phyloP scores from a whole-genome alignment of 2,888 invertebrate genomes.

The Diarsia dahlii region DNA sequence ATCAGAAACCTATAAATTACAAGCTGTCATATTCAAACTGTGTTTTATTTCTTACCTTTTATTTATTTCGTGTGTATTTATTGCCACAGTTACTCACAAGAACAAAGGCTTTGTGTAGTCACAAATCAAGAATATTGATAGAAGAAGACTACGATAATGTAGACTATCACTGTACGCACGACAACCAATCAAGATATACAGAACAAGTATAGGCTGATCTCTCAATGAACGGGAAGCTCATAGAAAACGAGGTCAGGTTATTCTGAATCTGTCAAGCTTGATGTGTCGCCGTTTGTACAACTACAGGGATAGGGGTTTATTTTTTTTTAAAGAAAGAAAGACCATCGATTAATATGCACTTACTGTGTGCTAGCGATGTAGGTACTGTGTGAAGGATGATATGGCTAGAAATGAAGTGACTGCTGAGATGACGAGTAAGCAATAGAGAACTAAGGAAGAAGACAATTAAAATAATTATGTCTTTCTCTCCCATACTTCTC shows the following conservation, averaged over 20 bases:
- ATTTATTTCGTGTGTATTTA: conserved; percentile 27
- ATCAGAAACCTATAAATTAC: conserved; percentile 42
- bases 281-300: neutral
- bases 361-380: neutral
- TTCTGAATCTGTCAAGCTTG: no score
- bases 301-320: neutral
- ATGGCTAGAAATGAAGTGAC: no score
- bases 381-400: no score
- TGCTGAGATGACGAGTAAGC: no score
- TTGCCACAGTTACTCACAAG: neutral
- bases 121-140: conserved; percentile 6
- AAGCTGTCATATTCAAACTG: conserved; percentile 11
- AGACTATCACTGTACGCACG: neutral
- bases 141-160: neutral
- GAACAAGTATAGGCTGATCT: no score
- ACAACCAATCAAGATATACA: no score
- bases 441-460: no score
- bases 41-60: conserved; percentile 25
- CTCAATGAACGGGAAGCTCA: no score
- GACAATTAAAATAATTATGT: no score
- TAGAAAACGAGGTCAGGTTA: no score
- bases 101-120: neutral
- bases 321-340: neutral
- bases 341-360: neutral
- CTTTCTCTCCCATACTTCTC: no score